Evolutionary conservation across 1,140 invertebrate genomes (phyloP).

Genomic region (Polypedilum vanderplanki): DNA sequence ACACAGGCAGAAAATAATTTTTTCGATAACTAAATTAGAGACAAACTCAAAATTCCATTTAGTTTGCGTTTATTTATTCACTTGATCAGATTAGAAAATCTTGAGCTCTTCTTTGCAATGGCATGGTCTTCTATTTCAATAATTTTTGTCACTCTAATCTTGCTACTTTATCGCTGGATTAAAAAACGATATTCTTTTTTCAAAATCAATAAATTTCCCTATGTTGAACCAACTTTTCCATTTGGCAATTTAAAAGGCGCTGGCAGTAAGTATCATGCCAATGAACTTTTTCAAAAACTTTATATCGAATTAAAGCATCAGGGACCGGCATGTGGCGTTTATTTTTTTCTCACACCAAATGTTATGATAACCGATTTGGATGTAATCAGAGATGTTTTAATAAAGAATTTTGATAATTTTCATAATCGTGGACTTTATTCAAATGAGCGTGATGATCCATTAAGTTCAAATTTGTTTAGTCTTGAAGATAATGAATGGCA

Average conservation of each 20-base stretch:
- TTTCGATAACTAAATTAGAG: neutral
- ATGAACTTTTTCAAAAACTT: neutral
- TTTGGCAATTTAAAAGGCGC: constrained; percentile 44
- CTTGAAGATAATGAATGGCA: constrained; percentile 52
- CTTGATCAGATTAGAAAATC: neutral
- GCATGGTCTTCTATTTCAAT: neutral
- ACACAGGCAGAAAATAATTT: neutral
- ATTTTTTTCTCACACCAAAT: neutral
- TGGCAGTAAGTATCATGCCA: constrained; percentile 33
- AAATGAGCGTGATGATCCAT: constrained; percentile 45
- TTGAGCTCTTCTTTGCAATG: neutral
- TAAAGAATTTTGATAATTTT: constrained; percentile 52
- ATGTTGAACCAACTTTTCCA: neutral
- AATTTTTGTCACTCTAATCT: neutral
- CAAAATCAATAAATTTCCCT: neutral
- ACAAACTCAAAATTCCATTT: neutral
- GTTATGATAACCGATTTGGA: constrained; percentile 33
- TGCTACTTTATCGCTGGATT: neutral
- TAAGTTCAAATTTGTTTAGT: constrained; percentile 48
- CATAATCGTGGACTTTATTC: constrained; percentile 45
- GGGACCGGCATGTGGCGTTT: neutral
- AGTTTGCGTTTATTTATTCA: neutral
- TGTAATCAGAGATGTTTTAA: constrained; percentile 47
- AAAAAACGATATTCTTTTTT: neutral
- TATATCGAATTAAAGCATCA: neutral